A percentile compares a stretch with the other conserved stretches of the same genome.
These are phyloP conservation scores for Trachelipus rathkii DNA, from an alignment of 1,140 invertebrate genomes.

Conservation along the genomic window DNA sequence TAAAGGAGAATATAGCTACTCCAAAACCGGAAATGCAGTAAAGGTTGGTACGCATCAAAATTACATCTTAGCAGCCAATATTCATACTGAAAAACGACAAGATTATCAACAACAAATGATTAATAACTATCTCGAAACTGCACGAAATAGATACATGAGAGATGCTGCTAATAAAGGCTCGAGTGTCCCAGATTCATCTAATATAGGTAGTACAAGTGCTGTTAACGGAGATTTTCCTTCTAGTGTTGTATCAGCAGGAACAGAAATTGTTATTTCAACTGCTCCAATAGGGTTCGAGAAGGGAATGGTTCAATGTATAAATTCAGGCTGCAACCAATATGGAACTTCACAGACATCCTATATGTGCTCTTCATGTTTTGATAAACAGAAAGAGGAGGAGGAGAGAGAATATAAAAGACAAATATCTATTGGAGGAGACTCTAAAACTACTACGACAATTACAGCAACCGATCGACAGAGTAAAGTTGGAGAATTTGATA, in stretches of 20 bases:
- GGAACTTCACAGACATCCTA: slow-evolving; percentile 57
- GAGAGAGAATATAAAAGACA: slow-evolving; percentile 47
- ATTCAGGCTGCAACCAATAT: slow-evolving; percentile 53
- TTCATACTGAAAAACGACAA: slow-evolving; percentile 65
- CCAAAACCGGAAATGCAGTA: slow-evolving; percentile 56
- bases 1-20: slow-evolving; percentile 31
- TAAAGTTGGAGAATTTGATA: background rate
- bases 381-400: slow-evolving; percentile 51
- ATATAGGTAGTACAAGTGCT: background rate
- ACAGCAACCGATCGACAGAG: slow-evolving; percentile 18
- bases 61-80: slow-evolving; percentile 60
- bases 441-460: slow-evolving; percentile 33
- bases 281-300: slow-evolving; percentile 37
- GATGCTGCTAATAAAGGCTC: slow-evolving; percentile 50
- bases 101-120: slow-evolving; percentile 78
- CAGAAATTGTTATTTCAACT: slow-evolving; percentile 40
- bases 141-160: slow-evolving; percentile 62
- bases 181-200: slow-evolving; percentile 28
- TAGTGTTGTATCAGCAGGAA: slow-evolving; percentile 20
- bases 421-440: slow-evolving; percentile 53
- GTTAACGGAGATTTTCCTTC: background rate
- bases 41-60: slow-evolving; percentile 52
- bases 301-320: slow-evolving; percentile 52
- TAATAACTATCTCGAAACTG: slow-evolving; percentile 75
- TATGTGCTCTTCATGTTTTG: slow-evolving; percentile 54